Evolutionary conservation across 1,140 invertebrate species (phyloP), one percentile per base, ranked within the genome.

Genomic region (Caerostris darwini): DNA sequence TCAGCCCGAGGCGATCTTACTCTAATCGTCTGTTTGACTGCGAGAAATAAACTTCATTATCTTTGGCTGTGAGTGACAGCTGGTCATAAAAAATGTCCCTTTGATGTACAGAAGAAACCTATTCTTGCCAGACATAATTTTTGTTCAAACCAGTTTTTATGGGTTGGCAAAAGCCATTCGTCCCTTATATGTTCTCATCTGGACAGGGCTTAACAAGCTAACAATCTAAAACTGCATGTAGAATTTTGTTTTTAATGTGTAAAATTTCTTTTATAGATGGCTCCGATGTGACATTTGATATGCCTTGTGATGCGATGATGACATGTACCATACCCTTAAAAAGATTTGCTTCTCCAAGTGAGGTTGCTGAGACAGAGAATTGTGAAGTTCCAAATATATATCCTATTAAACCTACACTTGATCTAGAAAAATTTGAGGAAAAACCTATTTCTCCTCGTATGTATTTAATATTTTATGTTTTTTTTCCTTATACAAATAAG

Each of bases 341-440:
- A 82, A 59, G 53, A 5, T 94, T 94, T 94, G 85, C 92, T 19
- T 82, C 69, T 54, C 19, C 19, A 54, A 3, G 4, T 54, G 69
- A 88, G 64, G 92, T 94, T 7, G 58, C 10, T 17, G 69, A 59
- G 54, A 94, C 92, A 58, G 69, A 77, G 82, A 61, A 88, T 6
- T 3, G 19, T 56, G 56, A 58, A 54, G 85, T 94, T 54, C 92
- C 92, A 6, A 88, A 89, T 54, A 88, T 94, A 50, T 94, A 87
- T 17, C 92, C 92, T 54, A 82, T 94, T 19, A 94, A 94, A 34
- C 92, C 61, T 34, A 94, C 86, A 58, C 64, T 94, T 12, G 92
- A 94, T 82, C 86, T 94, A 17, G 85, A 94, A 4, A 86, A 93
- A 59, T 57, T 58, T 5, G 19, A 69, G 58, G 83, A 77, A 58